Conservation (phyloP, 2,797 vertebrate genomes). For the Poecilia picta region DNA sequence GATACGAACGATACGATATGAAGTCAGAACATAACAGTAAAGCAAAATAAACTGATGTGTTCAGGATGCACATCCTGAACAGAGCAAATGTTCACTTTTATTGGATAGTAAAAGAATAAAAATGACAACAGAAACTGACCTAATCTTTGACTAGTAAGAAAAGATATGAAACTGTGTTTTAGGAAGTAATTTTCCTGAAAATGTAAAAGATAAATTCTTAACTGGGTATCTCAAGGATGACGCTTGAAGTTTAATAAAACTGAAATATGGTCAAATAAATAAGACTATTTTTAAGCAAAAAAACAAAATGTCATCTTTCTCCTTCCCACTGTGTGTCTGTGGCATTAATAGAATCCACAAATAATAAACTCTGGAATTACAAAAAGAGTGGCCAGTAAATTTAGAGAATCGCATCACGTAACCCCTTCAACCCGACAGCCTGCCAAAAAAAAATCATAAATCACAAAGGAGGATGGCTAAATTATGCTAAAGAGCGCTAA, state of each 20-base stretch:
- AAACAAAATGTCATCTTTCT: slow-evolving; percentile 8
- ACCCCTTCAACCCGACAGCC: slow-evolving; percentile 63
- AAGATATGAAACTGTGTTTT: not conserved
- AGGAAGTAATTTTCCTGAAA: not conserved
- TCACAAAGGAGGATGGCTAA: slow-evolving; percentile 75
- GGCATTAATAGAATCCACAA: not conserved
- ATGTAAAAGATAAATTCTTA: slow-evolving; percentile 44
- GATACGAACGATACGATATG: too few relatives aligned
- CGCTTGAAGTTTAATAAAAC: slow-evolving; percentile 19
- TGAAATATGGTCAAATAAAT: slow-evolving; percentile 7
- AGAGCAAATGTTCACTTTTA: not conserved
- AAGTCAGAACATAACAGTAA: not conserved
- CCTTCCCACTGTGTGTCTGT: not conserved
- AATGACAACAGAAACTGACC: not conserved
- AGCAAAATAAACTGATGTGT: not conserved
- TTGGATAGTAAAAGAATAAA: not conserved
- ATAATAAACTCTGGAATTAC: slow-evolving; percentile 22
- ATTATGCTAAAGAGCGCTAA: slow-evolving; percentile 81
- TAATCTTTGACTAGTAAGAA: not conserved
- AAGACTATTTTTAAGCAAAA: slow-evolving; percentile 26
- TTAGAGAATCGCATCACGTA: slow-evolving; percentile 66
- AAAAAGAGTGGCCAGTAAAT: slow-evolving; percentile 47
- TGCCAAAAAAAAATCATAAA: slow-evolving; percentile 73
- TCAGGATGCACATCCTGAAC: not conserved
- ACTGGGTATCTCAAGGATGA: slow-evolving; percentile 46